These are phyloP conservation scores for Hesperia comma DNA, from an alignment of 2,888 invertebrate genomes.

Conservation along the genomic window DNA sequence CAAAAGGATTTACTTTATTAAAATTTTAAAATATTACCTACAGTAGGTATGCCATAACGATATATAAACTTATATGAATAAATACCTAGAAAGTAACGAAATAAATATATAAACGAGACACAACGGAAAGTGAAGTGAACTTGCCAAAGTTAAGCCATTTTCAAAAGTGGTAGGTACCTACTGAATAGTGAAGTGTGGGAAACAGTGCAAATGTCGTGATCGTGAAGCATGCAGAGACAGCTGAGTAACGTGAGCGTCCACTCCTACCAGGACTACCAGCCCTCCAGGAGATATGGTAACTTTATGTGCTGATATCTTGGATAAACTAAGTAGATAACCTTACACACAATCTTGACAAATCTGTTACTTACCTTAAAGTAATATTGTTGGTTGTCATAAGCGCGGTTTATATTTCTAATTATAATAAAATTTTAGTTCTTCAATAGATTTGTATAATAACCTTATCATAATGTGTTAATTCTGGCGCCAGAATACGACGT, in stretches of 20 bases:
- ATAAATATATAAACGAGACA: background rate
- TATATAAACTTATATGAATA: background rate
- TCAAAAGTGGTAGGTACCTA: background rate
- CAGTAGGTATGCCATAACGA: constrained; percentile 13
- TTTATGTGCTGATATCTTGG: background rate
- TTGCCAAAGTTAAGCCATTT: background rate
- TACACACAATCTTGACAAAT: too few relatives aligned
- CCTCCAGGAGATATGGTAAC: constrained; percentile 73
- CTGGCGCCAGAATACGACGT: too few relatives aligned
- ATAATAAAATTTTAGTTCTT: too few relatives aligned
- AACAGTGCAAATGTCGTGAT: constrained; percentile 50
- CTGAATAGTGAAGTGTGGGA: constrained; percentile 32
- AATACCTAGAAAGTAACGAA: constrained; percentile 8
- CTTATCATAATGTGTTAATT: too few relatives aligned
- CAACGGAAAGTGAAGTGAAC: background rate
- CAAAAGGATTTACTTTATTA: background rate
- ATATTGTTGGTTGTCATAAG: too few relatives aligned
- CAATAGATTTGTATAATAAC: too few relatives aligned
- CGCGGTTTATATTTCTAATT: too few relatives aligned
- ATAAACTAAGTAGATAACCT: too few relatives aligned
- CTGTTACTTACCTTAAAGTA: too few relatives aligned
- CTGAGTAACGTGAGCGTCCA: constrained; percentile 77
- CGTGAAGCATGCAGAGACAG: constrained; percentile 69
- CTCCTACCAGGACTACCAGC: constrained; percentile 79
- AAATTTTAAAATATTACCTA: background rate